Percentiles rank a stretch among this genome's conserved stretches.
These are phyloP conservation scores for Sminthurinus signatus DNA, from an alignment of 1,140 invertebrate species.

Conservation along the genomic window DNA sequence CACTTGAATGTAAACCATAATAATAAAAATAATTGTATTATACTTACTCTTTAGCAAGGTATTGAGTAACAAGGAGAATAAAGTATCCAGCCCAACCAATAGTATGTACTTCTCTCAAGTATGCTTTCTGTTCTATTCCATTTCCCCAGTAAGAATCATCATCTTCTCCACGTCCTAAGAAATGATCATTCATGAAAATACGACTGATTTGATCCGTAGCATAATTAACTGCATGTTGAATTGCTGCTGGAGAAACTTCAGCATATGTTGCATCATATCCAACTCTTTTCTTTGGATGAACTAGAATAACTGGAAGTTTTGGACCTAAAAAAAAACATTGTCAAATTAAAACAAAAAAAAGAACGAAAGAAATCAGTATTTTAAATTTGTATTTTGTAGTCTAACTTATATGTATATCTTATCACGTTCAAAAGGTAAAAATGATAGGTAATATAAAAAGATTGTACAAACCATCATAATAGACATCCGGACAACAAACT, in stretches of 20 bases:
- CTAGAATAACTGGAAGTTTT: constrained; percentile 21
- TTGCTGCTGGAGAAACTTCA: constrained; percentile 13
- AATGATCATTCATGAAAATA: constrained; percentile 17
- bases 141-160: constrained; percentile 40
- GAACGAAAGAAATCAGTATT: no score
- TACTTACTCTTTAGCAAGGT: constrained; percentile 32
- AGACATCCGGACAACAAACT: constrained; percentile 36
- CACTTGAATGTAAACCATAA: no score
- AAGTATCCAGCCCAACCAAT: constrained; percentile 24
- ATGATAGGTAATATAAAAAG: no score
- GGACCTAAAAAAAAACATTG: constrained; percentile 18
- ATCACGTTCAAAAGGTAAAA: no score
- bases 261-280: constrained; percentile 21
- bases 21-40: background rate
- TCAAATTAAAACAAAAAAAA: no score
- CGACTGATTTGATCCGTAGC: constrained; percentile 20
- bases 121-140: constrained; percentile 24
- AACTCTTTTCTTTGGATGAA: constrained; percentile 16
- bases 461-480: constrained; percentile 10
- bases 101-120: constrained; percentile 14
- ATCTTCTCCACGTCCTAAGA: constrained; percentile 30
- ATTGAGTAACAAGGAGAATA: constrained; percentile 20
- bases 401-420: no score
- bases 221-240: constrained; percentile 23
- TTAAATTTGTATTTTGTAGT: no score